Percentiles rank a stretch among this genome's conserved stretches.
phyloP scores from a whole-genome alignment of 2,888 invertebrate species.

The Scelioninae gen. 2 region DNA sequence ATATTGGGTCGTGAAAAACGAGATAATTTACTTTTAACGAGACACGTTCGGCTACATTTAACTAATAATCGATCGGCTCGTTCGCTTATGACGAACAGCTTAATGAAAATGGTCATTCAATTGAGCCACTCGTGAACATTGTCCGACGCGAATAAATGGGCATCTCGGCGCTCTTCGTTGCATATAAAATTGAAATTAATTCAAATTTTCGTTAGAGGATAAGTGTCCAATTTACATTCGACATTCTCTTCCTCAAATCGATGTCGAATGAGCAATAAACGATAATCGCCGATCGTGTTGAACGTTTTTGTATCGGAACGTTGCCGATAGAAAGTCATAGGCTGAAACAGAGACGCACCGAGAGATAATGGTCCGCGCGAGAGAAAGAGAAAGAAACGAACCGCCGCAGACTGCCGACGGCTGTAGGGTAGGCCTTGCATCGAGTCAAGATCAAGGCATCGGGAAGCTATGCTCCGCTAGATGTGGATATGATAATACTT shows the following conservation, averaged over 20 bases:
- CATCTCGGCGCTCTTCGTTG: slow-evolving; percentile 18
- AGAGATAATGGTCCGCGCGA: slow-evolving; percentile 49
- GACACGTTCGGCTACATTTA: slow-evolving; percentile 9
- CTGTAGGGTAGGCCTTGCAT: slow-evolving; percentile 61
- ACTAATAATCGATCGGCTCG: slow-evolving; percentile 19
- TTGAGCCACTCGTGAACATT: slow-evolving; percentile 30
- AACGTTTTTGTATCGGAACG: slow-evolving; percentile 46
- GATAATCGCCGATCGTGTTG: slow-evolving; percentile 44
- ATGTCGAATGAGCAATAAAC: slow-evolving; percentile 54
- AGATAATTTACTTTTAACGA: slow-evolving; percentile 34
- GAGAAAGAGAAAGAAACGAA: slow-evolving; percentile 55
- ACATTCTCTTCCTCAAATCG: slow-evolving; percentile 49
- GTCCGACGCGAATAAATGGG: slow-evolving; percentile 38
- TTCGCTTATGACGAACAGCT: slow-evolving; percentile 10
- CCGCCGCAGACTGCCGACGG: slow-evolving; percentile 57
- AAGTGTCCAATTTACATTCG: slow-evolving; percentile 46
- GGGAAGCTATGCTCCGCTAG: slow-evolving; percentile 59
- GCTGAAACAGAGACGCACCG: slow-evolving; percentile 44
- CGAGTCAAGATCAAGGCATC: slow-evolving; percentile 62
- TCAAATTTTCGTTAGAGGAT: slow-evolving; percentile 49
- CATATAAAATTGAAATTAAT: slow-evolving; percentile 53
- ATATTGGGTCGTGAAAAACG: no score
- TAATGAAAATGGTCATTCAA: slow-evolving; percentile 40
- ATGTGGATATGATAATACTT: slow-evolving; percentile 61
- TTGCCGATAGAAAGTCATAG: slow-evolving; percentile 60